These are phyloP conservation scores for Phasianus colchicus DNA, from an alignment of 2,113 vertebrate genomes.

Conservation along the genomic window DNA sequence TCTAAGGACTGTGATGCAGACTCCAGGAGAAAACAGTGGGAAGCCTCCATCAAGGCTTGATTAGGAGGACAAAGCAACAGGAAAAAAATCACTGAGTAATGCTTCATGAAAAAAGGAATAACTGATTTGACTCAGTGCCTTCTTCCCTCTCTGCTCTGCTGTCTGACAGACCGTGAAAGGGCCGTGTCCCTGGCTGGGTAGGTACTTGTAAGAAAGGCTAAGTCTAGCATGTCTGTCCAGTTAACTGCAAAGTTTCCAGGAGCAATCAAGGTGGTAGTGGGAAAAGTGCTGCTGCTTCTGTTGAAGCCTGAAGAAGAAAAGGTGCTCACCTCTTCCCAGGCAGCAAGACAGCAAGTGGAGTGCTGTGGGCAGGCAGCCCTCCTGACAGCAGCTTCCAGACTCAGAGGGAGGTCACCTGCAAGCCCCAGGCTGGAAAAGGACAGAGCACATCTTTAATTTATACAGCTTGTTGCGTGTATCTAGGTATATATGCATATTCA, in stretches of 20 bases:
- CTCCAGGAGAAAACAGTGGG: background rate
- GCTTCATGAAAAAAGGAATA: background rate
- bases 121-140: background rate
- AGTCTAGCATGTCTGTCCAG: background rate
- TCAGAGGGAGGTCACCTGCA: background rate
- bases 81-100: background rate
- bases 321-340: no score
- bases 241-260: background rate
- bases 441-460: background rate
- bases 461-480: background rate
- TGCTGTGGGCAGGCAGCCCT: background rate
- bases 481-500: background rate
- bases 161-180: background rate
- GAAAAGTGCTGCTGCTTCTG: background rate
- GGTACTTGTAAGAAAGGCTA: background rate
- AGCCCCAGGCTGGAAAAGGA: background rate
- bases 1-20: background rate
- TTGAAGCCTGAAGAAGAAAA: background rate
- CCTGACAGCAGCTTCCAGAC: rapidly evolving
- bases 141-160: background rate
- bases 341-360: background rate
- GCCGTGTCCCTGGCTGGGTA: background rate
- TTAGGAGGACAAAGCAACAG: background rate
- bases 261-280: no score
- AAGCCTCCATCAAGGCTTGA: background rate